A percentile compares a stretch with the other conserved stretches of the same genome.
phyloP scores from a whole-genome alignment of 2,888 invertebrate genomes.

The Esperia sulphurella region DNA sequence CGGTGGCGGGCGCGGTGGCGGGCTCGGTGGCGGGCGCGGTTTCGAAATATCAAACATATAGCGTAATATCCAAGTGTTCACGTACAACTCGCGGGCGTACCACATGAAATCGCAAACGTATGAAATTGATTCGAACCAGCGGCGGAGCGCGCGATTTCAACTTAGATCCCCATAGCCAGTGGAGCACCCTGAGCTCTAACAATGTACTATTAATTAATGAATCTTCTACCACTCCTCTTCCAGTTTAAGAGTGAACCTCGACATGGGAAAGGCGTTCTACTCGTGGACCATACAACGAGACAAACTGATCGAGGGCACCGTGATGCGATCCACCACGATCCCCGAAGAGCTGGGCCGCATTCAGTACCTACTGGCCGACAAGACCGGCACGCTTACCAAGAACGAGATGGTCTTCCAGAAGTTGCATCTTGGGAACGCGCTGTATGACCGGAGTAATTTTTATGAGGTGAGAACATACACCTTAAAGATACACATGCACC shows the following conservation, averaged over 20 bases:
- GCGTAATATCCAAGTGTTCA: too few relatives aligned
- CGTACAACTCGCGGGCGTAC: too few relatives aligned
- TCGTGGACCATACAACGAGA: constrained; percentile 98
- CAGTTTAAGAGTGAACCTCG: constrained; percentile 97
- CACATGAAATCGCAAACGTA: too few relatives aligned
- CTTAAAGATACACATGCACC: neutral
- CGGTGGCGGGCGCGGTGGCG: too few relatives aligned
- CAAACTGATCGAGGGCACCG: constrained; percentile 94
- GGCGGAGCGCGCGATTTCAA: too few relatives aligned
- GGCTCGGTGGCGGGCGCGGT: too few relatives aligned
- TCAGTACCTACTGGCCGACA: constrained; percentile 97
- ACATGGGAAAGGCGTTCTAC: constrained; percentile 99
- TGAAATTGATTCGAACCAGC: too few relatives aligned
- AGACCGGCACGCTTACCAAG: constrained; percentile 98
- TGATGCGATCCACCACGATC: constrained; percentile 98
- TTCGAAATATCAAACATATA: too few relatives aligned
- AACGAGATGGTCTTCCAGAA: constrained; percentile 99
- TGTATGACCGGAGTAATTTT: constrained; percentile 92
- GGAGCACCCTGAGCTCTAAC: too few relatives aligned
- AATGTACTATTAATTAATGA: too few relatives aligned
- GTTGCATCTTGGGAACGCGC: constrained; percentile 95
- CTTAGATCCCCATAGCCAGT: too few relatives aligned
- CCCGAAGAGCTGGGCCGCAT: constrained; percentile 98
- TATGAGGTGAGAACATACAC: constrained; percentile 88
- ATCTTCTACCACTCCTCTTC: constrained; percentile 12